Evolutionary conservation across 2,797 vertebrate genomes (phyloP).

Genomic region (Apogon talboti): DNA sequence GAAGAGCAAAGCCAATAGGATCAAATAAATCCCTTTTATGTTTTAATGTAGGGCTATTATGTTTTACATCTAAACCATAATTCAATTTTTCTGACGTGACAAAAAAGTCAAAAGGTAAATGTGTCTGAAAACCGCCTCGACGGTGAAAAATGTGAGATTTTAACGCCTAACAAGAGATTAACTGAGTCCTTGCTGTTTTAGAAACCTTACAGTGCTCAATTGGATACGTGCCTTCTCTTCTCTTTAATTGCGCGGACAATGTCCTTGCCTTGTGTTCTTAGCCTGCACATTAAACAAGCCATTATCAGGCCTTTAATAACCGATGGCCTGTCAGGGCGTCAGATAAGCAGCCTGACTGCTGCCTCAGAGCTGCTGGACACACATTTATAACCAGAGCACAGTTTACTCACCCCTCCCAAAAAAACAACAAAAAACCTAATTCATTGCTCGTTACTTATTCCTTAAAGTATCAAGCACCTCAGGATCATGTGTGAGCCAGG

Average conservation of each 20-base stretch:
- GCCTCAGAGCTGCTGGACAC: constrained; percentile 31
- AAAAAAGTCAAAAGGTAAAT: no score
- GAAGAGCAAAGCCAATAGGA: background rate
- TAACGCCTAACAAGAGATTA: constrained; percentile 13
- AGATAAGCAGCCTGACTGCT: constrained; percentile 68
- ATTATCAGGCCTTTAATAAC: constrained; percentile 78
- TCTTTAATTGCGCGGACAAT: constrained; percentile 60
- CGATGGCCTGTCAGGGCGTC: constrained; percentile 70
- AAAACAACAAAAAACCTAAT: background rate
- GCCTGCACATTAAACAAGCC: constrained; percentile 72
- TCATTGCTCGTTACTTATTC: constrained; percentile 12
- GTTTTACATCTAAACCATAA: no score
- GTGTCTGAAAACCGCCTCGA: background rate
- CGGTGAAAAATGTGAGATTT: background rate
- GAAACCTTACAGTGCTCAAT: constrained; percentile 14
- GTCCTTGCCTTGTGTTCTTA: constrained; percentile 67
- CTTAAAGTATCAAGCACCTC: background rate
- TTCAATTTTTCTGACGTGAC: no score
- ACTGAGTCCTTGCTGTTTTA: constrained; percentile 10
- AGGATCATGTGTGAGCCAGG: background rate
- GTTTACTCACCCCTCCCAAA: background rate
- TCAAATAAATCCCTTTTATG: no score
- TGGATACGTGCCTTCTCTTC: constrained; percentile 28
- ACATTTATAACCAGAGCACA: constrained; percentile 35
- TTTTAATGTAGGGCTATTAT: no score